These are phyloP conservation scores for Hydractinia echinata DNA, from an alignment of 30 jellyfish, hydroid and myxozoan genomes.

Conservation along the genomic window DNA sequence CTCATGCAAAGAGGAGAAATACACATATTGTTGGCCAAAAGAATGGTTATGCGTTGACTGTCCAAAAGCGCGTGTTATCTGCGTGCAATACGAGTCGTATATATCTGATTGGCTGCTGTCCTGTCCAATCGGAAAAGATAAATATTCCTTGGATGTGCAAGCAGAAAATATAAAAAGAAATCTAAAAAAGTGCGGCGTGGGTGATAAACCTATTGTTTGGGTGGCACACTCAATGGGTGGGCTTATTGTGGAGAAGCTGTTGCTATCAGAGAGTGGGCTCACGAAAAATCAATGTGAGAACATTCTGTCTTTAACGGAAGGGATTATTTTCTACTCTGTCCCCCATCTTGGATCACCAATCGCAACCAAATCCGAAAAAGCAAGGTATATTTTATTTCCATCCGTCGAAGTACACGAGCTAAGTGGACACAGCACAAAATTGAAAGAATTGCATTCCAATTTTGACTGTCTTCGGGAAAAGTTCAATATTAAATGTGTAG, in stretches of 20 bases:
- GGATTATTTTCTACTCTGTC: slow-evolving; percentile 29
- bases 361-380: slow-evolving; percentile 27
- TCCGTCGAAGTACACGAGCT: slow-evolving; percentile 34
- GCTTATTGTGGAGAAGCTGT: slow-evolving; percentile 23
- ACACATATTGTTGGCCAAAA: slow-evolving; percentile 44
- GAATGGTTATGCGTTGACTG: slow-evolving; percentile 34
- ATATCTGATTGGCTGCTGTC: slow-evolving; percentile 31
- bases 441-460: slow-evolving; percentile 9
- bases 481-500: slow-evolving; percentile 16
- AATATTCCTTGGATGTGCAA: slow-evolving; percentile 22
- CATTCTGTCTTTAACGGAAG: slow-evolving; percentile 18
- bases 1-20: not conserved
- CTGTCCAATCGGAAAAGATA: slow-evolving; percentile 26
- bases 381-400: slow-evolving; percentile 28
- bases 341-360: slow-evolving; percentile 46
- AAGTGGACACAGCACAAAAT: not conserved
- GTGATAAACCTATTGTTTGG: slow-evolving; percentile 42
- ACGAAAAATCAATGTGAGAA: not conserved
- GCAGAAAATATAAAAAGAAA: slow-evolving; percentile 16
- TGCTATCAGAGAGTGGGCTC: slow-evolving; percentile 6
- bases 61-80: slow-evolving; percentile 25
- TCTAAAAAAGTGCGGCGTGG: slow-evolving; percentile 27
- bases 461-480: not conserved
- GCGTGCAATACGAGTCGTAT: slow-evolving; percentile 36
- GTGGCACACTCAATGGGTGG: slow-evolving; percentile 47